A percentile compares a stretch with the other conserved stretches of the same genome.
These are phyloP conservation scores for Anhinga rufa DNA, from an alignment of 2,113 vertebrate genomes.

Conservation along the genomic window DNA sequence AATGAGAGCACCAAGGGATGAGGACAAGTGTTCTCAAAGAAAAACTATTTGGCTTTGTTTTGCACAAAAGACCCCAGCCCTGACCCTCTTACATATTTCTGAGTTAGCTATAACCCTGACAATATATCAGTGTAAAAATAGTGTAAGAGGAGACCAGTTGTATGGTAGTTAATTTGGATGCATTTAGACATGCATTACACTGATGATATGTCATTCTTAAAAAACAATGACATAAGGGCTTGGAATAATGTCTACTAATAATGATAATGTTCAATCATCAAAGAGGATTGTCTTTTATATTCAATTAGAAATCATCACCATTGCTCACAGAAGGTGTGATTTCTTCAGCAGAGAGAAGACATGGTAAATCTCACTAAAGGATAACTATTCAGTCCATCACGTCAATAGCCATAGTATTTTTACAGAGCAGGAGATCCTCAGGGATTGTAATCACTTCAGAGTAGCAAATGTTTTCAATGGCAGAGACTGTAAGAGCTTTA, in stretches of 20 bases:
- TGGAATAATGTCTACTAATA: neutral
- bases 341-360: neutral
- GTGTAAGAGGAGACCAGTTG: accelerated
- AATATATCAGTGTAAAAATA: neutral
- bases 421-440: neutral
- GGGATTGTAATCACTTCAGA: neutral
- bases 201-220: neutral
- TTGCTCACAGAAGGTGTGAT: neutral
- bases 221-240: neutral
- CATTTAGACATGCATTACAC: neutral
- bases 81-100: neutral
- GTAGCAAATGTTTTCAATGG: neutral
- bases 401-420: neutral
- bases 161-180: neutral
- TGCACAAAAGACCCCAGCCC: neutral
- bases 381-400: neutral
- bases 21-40: neutral
- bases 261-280: neutral
- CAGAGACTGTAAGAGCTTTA: neutral
- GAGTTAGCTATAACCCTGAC: neutral
- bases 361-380: neutral
- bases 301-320: neutral
- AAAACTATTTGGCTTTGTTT: neutral
- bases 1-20: neutral
- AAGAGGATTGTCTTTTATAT: neutral